Conservation (phyloP, 2,113 vertebrate species). For the Herpetotheres cachinnans region DNA sequence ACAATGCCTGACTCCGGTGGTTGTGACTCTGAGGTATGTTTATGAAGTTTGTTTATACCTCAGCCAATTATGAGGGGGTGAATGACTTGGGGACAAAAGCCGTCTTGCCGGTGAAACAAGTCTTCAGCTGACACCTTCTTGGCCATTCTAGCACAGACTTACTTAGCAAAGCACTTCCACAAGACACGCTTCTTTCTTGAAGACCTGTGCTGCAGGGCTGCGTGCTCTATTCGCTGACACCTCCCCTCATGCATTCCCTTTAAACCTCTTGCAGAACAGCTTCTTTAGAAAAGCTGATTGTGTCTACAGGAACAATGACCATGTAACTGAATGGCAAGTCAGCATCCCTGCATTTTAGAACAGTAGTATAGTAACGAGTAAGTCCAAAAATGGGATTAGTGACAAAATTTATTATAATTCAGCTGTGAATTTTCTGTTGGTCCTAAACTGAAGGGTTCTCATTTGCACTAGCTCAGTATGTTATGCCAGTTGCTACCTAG, state of each 20-base stretch:
- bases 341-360: background rate
- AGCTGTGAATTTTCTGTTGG: background rate
- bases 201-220: background rate
- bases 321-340: background rate
- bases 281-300: background rate
- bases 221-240: rapidly evolving
- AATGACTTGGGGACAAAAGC: background rate
- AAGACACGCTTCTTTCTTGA: background rate
- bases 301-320: background rate
- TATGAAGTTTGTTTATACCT: conserved; percentile 3
- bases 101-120: background rate
- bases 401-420: background rate
- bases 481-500: background rate
- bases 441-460: background rate
- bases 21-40: background rate
- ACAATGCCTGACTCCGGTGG: background rate
- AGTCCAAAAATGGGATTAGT: background rate
- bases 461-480: background rate
- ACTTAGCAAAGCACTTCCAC: background rate
- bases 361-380: background rate
- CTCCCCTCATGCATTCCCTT: background rate
- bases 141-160: background rate
- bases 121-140: background rate
- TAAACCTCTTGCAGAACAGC: background rate
- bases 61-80: background rate